A percentile compares a stretch with the other conserved stretches of the same genome.
phyloP scores from a whole-genome alignment of 1,140 invertebrate genomes.

The Diabrotica undecimpunctata region DNA sequence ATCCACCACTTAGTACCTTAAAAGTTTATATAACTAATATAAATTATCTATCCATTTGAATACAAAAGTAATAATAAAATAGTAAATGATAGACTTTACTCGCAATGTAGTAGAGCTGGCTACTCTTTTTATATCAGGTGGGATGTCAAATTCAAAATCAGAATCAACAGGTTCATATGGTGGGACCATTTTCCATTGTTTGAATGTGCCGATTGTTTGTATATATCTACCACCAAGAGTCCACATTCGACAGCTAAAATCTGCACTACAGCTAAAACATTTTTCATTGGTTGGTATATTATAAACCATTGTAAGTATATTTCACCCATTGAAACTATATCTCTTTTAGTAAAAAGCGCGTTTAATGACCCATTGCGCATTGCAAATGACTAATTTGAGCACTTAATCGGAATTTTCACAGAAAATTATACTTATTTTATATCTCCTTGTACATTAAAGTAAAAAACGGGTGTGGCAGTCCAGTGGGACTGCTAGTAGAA shows the following conservation, averaged over 20 bases:
- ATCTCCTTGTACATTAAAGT: too few relatives aligned
- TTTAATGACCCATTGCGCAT: too few relatives aligned
- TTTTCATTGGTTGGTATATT: not conserved
- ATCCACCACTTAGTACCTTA: slow-evolving; percentile 40
- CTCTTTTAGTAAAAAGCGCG: too few relatives aligned
- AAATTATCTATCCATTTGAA: too few relatives aligned
- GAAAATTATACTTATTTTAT: too few relatives aligned
- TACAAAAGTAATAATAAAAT: too few relatives aligned
- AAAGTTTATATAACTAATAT: not conserved
- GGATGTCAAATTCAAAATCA: slow-evolving; percentile 50
- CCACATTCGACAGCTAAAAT: slow-evolving; percentile 68
- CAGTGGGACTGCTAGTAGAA: too few relatives aligned
- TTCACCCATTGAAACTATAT: too few relatives aligned
- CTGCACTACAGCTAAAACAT: slow-evolving; percentile 60
- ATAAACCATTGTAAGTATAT: too few relatives aligned
- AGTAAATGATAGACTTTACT: slow-evolving; percentile 39
- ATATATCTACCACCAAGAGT: slow-evolving; percentile 64
- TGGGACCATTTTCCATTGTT: slow-evolving; percentile 53
- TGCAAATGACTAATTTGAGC: too few relatives aligned
- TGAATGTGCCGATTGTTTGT: slow-evolving; percentile 63
- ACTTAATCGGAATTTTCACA: too few relatives aligned
- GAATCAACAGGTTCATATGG: slow-evolving; percentile 31
- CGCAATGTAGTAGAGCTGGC: slow-evolving; percentile 65
- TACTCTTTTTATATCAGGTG: slow-evolving; percentile 62
- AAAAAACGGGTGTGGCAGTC: too few relatives aligned